A percentile compares a stretch with the other conserved stretches of the same genome.
These are phyloP conservation scores for Micronisus gabar DNA, from an alignment of 2,113 vertebrate species.

Conservation along the genomic window DNA sequence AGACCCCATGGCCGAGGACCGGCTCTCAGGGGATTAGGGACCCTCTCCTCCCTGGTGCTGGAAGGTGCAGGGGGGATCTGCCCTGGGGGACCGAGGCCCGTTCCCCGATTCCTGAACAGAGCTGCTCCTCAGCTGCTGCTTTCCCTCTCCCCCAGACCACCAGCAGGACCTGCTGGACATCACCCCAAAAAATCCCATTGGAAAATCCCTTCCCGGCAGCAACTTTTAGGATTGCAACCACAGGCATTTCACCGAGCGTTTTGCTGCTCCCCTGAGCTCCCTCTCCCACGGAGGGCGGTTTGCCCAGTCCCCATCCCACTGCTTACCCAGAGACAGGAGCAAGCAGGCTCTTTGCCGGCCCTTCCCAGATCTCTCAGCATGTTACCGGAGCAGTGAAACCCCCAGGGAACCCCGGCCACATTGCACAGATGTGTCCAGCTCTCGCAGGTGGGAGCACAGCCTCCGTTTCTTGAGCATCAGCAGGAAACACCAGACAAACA, in stretches of 20 bases:
- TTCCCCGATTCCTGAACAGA: not conserved
- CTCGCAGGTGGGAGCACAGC: not conserved
- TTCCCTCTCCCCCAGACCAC: not conserved
- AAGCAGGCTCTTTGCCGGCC: not conserved
- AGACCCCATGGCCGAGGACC: accelerated
- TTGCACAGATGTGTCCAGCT: accelerated
- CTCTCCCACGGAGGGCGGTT: accelerated
- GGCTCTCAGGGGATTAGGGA: not conserved
- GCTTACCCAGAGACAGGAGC: accelerated
- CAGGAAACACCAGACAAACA: not conserved
- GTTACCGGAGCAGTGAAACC: not conserved
- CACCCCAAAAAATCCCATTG: not conserved
- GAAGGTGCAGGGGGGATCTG: too few species aligned
- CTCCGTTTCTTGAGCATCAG: not conserved
- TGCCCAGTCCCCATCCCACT: not conserved
- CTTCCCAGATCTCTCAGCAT: not conserved
- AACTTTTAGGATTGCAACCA: not conserved
- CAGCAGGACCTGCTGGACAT: not conserved
- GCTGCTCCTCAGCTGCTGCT: not conserved
- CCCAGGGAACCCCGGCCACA: accelerated
- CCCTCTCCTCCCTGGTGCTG: accelerated
- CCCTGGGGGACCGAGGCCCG: accelerated
- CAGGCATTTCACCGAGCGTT: accelerated
- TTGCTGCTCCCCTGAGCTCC: not conserved
- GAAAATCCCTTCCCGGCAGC: not conserved